Evolutionary conservation across 2,888 invertebrate species (phyloP), one percentile per base, ranked within the genome.

Genomic region (Nasonovia ribisnigri): DNA sequence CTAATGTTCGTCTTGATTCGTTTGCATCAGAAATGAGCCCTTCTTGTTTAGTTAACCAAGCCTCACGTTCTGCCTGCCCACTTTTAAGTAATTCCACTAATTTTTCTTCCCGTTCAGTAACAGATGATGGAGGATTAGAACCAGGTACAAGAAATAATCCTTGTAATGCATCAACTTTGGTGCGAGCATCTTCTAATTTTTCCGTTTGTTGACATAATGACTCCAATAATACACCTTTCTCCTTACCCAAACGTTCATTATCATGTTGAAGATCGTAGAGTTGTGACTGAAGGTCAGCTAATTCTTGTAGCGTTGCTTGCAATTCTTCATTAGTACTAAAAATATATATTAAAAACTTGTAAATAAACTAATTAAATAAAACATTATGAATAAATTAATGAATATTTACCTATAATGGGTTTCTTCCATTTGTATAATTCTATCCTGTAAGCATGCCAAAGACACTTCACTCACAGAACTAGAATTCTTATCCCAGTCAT

Each of bases 361-460:
- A 29, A 87, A 46, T 48, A 54, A 60, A 46, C 43, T n/a, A 43
- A 6, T 51, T 48, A 36, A 90, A 46, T 48, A 8, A 26, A 13
- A 92, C n/a, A 88, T 36, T 13, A 51, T 77, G 29, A 48, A 88
- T 29, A 46, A 24, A 20, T 3, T 43, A 54, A 77, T 84, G 90
- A 92, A 88, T 90, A 88, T 46, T 84, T 95, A 97, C 97, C 97
- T 97, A 95, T 98, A 97, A 95, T 98, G 98, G 42, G 98, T 98
- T 96, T 98, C 98, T 95, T 98, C 98, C 98, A 98, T 98, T 96
- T 98, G 98, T 95, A 98, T 97, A 95, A 99, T 98, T 95, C 98
- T 97, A 95, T 99, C 99, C 96, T 99, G 99, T 94, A 98, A 96
- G 95, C 98, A 98, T 43, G 98, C 98, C 94, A 99, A 98, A 8